phyloP scores from a whole-genome alignment of 2,113 vertebrate genomes.

The Agapornis roseicollis region DNA sequence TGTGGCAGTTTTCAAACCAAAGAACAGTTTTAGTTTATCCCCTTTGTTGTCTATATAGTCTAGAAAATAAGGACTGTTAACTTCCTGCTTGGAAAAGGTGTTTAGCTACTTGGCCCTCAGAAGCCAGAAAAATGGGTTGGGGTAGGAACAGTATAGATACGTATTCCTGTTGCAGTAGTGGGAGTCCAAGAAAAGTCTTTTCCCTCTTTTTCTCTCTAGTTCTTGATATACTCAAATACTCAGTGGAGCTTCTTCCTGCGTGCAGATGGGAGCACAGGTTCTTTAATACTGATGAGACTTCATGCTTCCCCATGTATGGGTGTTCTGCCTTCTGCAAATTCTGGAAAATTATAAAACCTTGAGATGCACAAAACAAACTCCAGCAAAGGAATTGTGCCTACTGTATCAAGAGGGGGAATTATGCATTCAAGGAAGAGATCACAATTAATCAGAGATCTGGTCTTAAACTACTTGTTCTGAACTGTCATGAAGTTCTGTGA shows the following conservation, averaged over 20 bases:
- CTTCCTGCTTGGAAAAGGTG: background rate
- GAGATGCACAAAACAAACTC: background rate
- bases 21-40: background rate
- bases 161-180: background rate
- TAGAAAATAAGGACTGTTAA: background rate
- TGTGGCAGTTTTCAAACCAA: background rate
- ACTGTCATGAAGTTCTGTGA: background rate
- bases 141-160: background rate
- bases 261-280: background rate
- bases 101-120: background rate
- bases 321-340: background rate
- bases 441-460: background rate
- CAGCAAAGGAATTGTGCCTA: background rate
- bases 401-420: background rate
- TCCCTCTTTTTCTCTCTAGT: background rate
- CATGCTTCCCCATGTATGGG: background rate
- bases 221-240: background rate
- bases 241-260: background rate
- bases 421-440: background rate
- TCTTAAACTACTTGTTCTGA: background rate
- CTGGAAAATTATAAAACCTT: background rate
- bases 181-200: background rate
- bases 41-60: background rate
- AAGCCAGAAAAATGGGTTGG: background rate
- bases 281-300: background rate